phyloP scores from a whole-genome alignment of 2,888 invertebrate species.

The Diaphora mendica region DNA sequence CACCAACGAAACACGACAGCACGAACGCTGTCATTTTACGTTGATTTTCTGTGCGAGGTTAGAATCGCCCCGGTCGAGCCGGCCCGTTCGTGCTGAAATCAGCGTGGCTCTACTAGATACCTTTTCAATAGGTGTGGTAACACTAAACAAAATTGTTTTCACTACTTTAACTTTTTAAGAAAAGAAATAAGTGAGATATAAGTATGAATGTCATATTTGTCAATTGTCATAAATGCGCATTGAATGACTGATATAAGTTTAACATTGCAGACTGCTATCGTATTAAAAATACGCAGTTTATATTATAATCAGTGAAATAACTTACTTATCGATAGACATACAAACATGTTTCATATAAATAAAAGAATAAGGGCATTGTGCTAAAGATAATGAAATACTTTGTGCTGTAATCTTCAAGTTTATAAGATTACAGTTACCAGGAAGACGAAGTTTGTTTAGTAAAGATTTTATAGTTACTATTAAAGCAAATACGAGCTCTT shows the following conservation, averaged over 20 bases:
- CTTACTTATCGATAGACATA: conserved; percentile 13
- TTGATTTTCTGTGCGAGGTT: too few relatives aligned
- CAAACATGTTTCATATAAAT: conserved; percentile 3
- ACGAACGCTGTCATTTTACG: too few relatives aligned
- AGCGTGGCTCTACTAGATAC: too few relatives aligned
- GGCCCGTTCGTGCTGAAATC: too few relatives aligned
- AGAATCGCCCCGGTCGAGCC: too few relatives aligned
- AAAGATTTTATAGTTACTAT: conserved; percentile 27
- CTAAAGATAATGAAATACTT: conserved; percentile 13
- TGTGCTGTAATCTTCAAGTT: conserved; percentile 20
- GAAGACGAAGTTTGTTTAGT: conserved; percentile 30
- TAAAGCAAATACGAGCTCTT: conserved; percentile 48
- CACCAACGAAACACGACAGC: too few relatives aligned
- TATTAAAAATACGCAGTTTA: conserved; percentile 33
- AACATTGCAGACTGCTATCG: conserved; percentile 11
- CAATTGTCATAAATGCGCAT: not conserved
- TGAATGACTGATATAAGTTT: not conserved
- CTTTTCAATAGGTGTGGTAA: too few relatives aligned
- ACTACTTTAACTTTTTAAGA: not conserved
- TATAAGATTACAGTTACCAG: conserved; percentile 19
- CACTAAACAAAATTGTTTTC: not conserved
- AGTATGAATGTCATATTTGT: not conserved
- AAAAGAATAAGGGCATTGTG: conserved; percentile 30
- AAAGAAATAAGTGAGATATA: not conserved
- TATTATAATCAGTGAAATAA: conserved; percentile 28